These are phyloP conservation scores for Melanostoma scalare DNA, from an alignment of 2,888 invertebrate genomes.

Conservation along the genomic window DNA sequence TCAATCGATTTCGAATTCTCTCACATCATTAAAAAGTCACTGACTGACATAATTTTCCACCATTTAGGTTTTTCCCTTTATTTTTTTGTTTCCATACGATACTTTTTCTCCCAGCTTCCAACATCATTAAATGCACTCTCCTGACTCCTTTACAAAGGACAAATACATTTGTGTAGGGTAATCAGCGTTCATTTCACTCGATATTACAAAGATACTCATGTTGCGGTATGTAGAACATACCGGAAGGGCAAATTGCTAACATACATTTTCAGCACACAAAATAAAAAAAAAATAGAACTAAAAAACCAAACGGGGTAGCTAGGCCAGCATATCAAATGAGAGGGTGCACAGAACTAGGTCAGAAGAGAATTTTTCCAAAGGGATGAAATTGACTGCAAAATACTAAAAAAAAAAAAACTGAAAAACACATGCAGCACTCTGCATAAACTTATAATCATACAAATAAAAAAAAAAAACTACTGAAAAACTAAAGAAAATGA, in stretches of 20 bases:
- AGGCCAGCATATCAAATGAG: slow-evolving; percentile 68
- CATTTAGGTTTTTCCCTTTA: slow-evolving; percentile 28
- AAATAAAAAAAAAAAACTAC: slow-evolving; percentile 33
- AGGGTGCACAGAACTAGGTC: slow-evolving; percentile 71
- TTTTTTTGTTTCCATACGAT: neutral
- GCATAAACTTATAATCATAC: slow-evolving; percentile 50
- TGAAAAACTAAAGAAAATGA: slow-evolving; percentile 44
- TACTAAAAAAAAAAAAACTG: slow-evolving; percentile 49
- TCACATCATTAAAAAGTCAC: slow-evolving; percentile 65
- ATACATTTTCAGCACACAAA: slow-evolving; percentile 59
- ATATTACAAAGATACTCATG: slow-evolving; percentile 55
- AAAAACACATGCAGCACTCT: slow-evolving; percentile 66
- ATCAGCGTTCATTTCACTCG: slow-evolving; percentile 55
- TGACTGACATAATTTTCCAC: slow-evolving; percentile 65
- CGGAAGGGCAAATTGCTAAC: slow-evolving; percentile 72
- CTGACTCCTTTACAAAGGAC: slow-evolving; percentile 57
- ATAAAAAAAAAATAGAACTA: slow-evolving; percentile 24
- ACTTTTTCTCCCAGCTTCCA: slow-evolving; percentile 4
- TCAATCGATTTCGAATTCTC: slow-evolving; percentile 59
- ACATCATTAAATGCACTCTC: neutral
- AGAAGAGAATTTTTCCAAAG: slow-evolving; percentile 68
- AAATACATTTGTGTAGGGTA: slow-evolving; percentile 60
- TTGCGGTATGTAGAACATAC: slow-evolving; percentile 73
- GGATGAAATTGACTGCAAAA: slow-evolving; percentile 73
- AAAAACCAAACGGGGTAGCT: slow-evolving; percentile 64